Evolutionary conservation across 64 coral and sea anemone genomes (phyloP), one percentile per base, ranked within the genome.

Genomic region (Stylophora pistillata): DNA sequence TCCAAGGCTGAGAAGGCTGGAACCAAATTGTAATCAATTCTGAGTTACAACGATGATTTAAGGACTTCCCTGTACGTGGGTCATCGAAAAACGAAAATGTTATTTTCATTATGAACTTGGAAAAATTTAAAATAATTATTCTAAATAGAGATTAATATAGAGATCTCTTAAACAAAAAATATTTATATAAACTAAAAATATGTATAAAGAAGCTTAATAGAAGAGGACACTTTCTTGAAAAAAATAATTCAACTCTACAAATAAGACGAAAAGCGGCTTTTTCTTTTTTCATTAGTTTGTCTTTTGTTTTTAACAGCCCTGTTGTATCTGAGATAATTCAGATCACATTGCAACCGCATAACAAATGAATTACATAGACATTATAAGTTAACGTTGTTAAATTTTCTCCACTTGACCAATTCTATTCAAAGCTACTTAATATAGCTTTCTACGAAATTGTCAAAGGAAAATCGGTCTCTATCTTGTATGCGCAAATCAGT

Each of bases 231-330:
- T 21, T 68, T 68, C 26, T 68, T 68, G 64, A 68, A 10, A n/a
- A 47, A 47, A 47, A 47, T 68, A 68, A 68, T 26, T 25, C 64
- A 26, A 68, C 11, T 68, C 21, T 25, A 68, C 21, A 68, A 28
- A 68, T 21, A 68, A 68, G 23, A 52, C 32, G 53, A 23, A 52
- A 52, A 9, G 41, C 37, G 73, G 29, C 34, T 76, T 37, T 76
- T 76, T 76, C 37, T 76, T 1, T 23, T 76, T 76, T 76, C 15
- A 76, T 76, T 76, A 76, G 73, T 37, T 76, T 11, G 33, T 52
- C 20, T 31, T 76, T 76, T 76, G 73, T 76, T n/a, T 68, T 68
- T n/a, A 68, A 26, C n/a, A 68, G 64, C 26, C 23, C 26, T 68
- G 26, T 27, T 68, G 25, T 25, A 68, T 26, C 26, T 25, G 21